Evolutionary conservation across 2,888 invertebrate species (phyloP).

Genomic region (Coecobrya sp.): DNA sequence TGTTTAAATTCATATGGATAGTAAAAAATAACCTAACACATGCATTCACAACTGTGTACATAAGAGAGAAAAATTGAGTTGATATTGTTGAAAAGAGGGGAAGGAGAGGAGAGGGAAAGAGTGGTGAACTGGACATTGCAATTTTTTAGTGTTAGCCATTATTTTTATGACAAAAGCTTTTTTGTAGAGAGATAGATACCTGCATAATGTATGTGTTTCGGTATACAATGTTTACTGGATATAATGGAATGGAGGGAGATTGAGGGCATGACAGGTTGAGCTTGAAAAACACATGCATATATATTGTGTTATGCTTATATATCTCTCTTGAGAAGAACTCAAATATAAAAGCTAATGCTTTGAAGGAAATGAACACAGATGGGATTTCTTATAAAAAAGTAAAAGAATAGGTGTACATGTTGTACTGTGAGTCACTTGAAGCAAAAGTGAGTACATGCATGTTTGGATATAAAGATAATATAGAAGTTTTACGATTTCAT

Average conservation of each 20-base stretch:
- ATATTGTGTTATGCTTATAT: slow-evolving; percentile 72
- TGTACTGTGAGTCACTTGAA: slow-evolving; percentile 30
- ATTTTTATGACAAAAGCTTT: slow-evolving; percentile 81
- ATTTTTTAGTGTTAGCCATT: slow-evolving; percentile 79
- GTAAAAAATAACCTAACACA: slow-evolving; percentile 75
- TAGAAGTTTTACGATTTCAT: slow-evolving; percentile 68
- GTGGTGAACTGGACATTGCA: slow-evolving; percentile 74
- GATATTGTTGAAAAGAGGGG: slow-evolving; percentile 59
- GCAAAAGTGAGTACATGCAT: background rate
- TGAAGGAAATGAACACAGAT: slow-evolving; percentile 75
- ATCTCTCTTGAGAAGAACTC: slow-evolving; percentile 71
- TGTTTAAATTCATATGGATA: slow-evolving; percentile 76
- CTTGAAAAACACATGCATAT: slow-evolving; percentile 61
- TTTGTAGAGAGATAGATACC: slow-evolving; percentile 47
- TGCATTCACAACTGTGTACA: slow-evolving; percentile 52
- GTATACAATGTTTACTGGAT: slow-evolving; percentile 43
- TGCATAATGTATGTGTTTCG: slow-evolving; percentile 62
- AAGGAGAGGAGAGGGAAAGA: slow-evolving; percentile 22
- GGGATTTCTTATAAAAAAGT: slow-evolving; percentile 77
- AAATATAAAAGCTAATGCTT: slow-evolving; percentile 80
- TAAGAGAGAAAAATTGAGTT: slow-evolving; percentile 58
- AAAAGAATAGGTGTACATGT: slow-evolving; percentile 26
- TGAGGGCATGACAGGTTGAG: slow-evolving; percentile 80
- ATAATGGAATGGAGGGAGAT: slow-evolving; percentile 69
- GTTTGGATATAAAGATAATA: slow-evolving; percentile 36